Evolutionary conservation across 1,140 invertebrate genomes (phyloP).

Genomic region (Dendrolimus punctatus): DNA sequence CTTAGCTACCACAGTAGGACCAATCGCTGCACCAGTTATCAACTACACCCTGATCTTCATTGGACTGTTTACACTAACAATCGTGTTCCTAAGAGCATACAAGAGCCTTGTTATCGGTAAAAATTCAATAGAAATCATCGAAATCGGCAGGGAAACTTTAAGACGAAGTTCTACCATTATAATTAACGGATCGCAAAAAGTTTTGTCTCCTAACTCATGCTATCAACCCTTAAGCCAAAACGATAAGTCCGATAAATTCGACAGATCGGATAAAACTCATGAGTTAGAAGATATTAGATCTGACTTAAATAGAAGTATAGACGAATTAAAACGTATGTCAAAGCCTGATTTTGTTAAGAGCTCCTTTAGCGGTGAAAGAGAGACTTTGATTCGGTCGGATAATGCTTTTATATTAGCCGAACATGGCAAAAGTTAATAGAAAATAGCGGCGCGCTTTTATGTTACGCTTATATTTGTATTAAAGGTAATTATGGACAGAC

Average conservation of each 20-base stretch:
- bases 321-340: slow-evolving; percentile 40
- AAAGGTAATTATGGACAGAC: no score
- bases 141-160: slow-evolving; percentile 80
- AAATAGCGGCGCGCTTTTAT: neutral
- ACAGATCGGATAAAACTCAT: neutral
- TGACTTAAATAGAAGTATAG: slow-evolving; percentile 39
- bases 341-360: slow-evolving; percentile 46
- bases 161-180: slow-evolving; percentile 80
- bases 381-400: slow-evolving; percentile 46
- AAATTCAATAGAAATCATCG: slow-evolving; percentile 80
- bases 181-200: slow-evolving; percentile 78
- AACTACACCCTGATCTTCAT: slow-evolving; percentile 81
- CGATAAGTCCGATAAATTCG: neutral
- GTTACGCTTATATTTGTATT: no score
- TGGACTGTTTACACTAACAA: slow-evolving; percentile 76
- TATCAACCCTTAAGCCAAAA: slow-evolving; percentile 2
- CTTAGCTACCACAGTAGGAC: slow-evolving; percentile 82
- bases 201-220: slow-evolving; percentile 56
- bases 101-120: slow-evolving; percentile 82
- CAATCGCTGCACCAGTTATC: slow-evolving; percentile 77
- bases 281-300: slow-evolving; percentile 31
- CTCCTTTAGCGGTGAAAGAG: slow-evolving; percentile 37
- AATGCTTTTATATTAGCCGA: slow-evolving; percentile 56
- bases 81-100: slow-evolving; percentile 80
- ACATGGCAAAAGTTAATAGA: slow-evolving; percentile 29